Conservation (phyloP, 1,140 invertebrate species). For the Atta texana region DNA sequence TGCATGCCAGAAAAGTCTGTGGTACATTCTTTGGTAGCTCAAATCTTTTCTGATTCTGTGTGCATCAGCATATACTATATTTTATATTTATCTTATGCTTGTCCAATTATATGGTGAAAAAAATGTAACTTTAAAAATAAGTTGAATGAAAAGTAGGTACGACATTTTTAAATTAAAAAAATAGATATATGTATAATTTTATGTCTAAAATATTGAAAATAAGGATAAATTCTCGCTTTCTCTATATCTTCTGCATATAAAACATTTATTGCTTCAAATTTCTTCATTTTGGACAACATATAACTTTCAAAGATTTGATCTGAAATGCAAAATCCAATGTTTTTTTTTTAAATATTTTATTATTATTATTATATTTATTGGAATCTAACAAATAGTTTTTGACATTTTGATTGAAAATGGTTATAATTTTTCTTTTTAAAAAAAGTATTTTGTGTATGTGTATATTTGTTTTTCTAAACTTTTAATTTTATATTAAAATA, state of each 20-base stretch:
- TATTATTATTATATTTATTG: neutral
- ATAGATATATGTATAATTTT: neutral
- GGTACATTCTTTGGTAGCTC: neutral
- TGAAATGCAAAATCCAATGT: neutral
- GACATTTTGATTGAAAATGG: neutral
- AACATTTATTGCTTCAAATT: neutral
- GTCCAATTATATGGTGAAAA: neutral
- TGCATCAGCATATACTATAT: neutral
- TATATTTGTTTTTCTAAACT: neutral
- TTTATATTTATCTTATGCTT: constrained; percentile 14
- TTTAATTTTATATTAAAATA: constrained; percentile 22
- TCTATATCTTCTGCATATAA: neutral
- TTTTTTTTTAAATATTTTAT: neutral
- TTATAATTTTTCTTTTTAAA: neutral
- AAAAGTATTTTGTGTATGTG: neutral
- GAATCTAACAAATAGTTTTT: neutral
- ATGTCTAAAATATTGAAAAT: neutral
- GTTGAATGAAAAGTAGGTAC: neutral
- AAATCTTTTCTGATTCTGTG: neutral
- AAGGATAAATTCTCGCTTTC: neutral
- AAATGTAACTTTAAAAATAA: constrained; percentile 1
- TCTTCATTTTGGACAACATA: neutral
- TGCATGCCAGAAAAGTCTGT: neutral
- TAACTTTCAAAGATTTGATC: neutral
- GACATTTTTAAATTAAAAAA: neutral